A percentile compares a stretch with the other conserved stretches of the same genome.
phyloP scores from a whole-genome alignment of 2,113 vertebrate species.

The Nyctibius bracteatus region DNA sequence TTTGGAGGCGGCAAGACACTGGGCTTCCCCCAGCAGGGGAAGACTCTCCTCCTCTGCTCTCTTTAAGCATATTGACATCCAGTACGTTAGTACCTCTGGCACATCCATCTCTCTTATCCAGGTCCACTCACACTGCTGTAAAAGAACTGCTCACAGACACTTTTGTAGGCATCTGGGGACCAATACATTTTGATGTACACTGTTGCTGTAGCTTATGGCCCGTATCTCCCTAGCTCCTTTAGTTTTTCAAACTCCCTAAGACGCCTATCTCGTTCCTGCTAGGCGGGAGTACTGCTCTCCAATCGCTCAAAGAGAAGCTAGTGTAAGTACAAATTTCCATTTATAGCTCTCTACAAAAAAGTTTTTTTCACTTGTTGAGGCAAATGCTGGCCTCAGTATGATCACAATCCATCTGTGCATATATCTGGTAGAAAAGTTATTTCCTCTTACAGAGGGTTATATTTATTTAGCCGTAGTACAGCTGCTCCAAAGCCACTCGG shows the following conservation, averaged over 20 bases:
- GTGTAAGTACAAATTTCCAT: neutral
- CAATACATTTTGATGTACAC: neutral
- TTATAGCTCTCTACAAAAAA: neutral
- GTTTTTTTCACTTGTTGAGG: neutral
- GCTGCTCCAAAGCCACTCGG: slow-evolving; percentile 33
- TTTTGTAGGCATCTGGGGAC: neutral
- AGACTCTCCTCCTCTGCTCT: too few species aligned
- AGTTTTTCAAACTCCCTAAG: neutral
- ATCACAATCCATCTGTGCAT: slow-evolving; percentile 18
- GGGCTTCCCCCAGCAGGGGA: neutral
- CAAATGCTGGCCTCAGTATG: neutral
- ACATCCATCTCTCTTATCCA: neutral
- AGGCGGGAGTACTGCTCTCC: neutral
- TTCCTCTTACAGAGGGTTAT: slow-evolving; percentile 11
- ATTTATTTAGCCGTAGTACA: slow-evolving; percentile 47
- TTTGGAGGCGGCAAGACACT: neutral
- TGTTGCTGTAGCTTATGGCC: neutral
- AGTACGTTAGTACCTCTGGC: neutral
- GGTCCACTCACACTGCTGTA: neutral
- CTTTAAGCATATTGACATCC: neutral
- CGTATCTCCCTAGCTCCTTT: neutral
- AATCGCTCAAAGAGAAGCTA: neutral
- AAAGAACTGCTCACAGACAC: neutral
- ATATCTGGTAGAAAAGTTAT: slow-evolving; percentile 28
- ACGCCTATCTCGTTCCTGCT: neutral